Evolutionary conservation across 2,797 vertebrate genomes (phyloP).

Genomic region (Enoplosus armatus): DNA sequence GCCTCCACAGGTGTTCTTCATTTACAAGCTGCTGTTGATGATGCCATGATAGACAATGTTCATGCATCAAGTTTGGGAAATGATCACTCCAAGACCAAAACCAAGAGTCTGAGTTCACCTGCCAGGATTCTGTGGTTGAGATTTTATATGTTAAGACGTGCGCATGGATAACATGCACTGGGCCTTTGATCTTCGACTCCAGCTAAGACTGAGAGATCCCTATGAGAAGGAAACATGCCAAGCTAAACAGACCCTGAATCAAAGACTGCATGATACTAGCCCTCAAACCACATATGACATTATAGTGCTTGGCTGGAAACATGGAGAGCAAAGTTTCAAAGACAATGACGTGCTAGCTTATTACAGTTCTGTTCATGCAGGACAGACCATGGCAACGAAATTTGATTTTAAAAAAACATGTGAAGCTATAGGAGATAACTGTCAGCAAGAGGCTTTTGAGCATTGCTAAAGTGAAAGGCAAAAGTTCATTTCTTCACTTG

Average conservation of each 20-base stretch:
- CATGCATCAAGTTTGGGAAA: conserved; percentile 25
- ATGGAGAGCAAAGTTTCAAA: conserved; percentile 12
- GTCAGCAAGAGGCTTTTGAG: background rate
- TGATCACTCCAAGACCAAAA: conserved; percentile 16
- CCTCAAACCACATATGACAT: conserved; percentile 43
- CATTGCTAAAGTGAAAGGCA: background rate
- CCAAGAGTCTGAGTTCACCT: background rate
- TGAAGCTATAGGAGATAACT: background rate
- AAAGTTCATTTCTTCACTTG: background rate
- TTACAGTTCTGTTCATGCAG: background rate
- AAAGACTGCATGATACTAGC: conserved; percentile 45
- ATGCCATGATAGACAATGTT: conserved; percentile 11
- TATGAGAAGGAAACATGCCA: conserved; percentile 44
- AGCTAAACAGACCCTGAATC: conserved; percentile 54
- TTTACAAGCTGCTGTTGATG: conserved; percentile 8
- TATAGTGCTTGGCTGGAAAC: conserved; percentile 32
- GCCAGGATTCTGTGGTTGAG: background rate
- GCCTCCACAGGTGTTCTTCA: conserved; percentile 10
- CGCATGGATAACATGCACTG: conserved; percentile 17
- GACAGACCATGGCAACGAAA: background rate
- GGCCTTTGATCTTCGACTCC: conserved; percentile 55
- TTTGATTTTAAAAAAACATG: background rate
- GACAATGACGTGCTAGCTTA: conserved; percentile 6
- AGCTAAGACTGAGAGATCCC: conserved; percentile 29
- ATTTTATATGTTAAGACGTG: conserved; percentile 13